A percentile compares a stretch with the other conserved stretches of the same genome.
Evolutionary conservation across 2,888 invertebrate genomes (phyloP).

Genomic region (Folsomia candida): DNA sequence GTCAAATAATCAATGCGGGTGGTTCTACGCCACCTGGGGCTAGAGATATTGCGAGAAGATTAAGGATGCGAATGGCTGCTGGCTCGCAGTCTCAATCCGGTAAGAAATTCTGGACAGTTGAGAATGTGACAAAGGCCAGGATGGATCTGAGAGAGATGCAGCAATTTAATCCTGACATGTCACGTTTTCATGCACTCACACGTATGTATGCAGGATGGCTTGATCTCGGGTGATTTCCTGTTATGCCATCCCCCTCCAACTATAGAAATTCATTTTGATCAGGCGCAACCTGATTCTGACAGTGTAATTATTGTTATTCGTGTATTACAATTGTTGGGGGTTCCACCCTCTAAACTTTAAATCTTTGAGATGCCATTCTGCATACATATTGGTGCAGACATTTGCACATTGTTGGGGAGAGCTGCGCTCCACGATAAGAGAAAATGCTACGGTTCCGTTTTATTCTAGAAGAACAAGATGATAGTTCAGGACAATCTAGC

Average conservation of each 20-base stretch:
- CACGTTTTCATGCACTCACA: not conserved
- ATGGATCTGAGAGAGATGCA: not conserved
- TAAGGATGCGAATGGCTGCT: conserved; percentile 49
- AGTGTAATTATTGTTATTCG: too few relatives aligned
- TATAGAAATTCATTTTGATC: too few relatives aligned
- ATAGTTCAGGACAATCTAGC: conserved; percentile 50
- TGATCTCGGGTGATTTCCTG: too few relatives aligned
- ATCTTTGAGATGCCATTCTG: too few relatives aligned
- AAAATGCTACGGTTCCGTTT: conserved; percentile 39
- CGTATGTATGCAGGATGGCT: too few relatives aligned
- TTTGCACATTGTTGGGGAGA: too few relatives aligned
- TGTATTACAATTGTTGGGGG: too few relatives aligned
- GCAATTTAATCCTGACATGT: not conserved
- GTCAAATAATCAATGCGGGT: conserved; percentile 46
- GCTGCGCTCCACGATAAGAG: conserved; percentile 13
- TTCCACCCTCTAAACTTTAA: too few relatives aligned
- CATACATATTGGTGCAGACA: too few relatives aligned
- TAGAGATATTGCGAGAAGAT: conserved; percentile 49
- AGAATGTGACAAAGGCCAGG: not conserved
- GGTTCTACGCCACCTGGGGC: conserved; percentile 48
- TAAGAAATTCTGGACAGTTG: conserved; percentile 21
- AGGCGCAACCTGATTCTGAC: too few relatives aligned
- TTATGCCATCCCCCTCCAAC: too few relatives aligned
- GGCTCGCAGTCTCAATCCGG: conserved; percentile 51
- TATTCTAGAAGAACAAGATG: conserved; percentile 50